phyloP scores from a whole-genome alignment of 2,113 vertebrate genomes.

The Hippopotamus amphibius region DNA sequence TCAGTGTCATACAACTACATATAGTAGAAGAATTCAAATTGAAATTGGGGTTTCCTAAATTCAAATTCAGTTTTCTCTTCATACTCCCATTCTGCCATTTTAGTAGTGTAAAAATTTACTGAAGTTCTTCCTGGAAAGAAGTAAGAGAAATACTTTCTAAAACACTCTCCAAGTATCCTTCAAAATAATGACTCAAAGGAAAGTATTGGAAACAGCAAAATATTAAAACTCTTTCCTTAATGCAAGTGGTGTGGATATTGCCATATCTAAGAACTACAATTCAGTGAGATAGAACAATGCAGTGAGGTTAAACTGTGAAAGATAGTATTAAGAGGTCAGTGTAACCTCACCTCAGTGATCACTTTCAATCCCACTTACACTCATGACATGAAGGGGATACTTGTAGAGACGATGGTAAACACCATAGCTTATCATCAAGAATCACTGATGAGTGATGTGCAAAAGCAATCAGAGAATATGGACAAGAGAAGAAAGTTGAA shows the following conservation, averaged over 20 bases:
- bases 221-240: not conserved
- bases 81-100: not conserved
- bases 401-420: not conserved
- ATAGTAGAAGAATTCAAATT: not conserved
- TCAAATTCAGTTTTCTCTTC: not conserved
- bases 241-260: not conserved
- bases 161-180: not conserved
- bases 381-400: not conserved
- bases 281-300: not conserved
- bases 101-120: not conserved
- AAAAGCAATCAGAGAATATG: not conserved
- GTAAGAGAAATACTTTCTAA: constrained; percentile 32
- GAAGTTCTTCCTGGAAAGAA: not conserved
- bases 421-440: not conserved
- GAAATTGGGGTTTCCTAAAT: not conserved
- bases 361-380: not conserved
- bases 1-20: not conserved
- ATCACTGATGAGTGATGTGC: not conserved
- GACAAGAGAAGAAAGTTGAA: not conserved
- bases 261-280: not conserved
- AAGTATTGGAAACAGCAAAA: not conserved
- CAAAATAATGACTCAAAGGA: not conserved
- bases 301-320: not conserved
- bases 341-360: not conserved
- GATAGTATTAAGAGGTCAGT: not conserved